Conservation (phyloP, 2,888 invertebrate species). For the Protodeltote pygarga region DNA sequence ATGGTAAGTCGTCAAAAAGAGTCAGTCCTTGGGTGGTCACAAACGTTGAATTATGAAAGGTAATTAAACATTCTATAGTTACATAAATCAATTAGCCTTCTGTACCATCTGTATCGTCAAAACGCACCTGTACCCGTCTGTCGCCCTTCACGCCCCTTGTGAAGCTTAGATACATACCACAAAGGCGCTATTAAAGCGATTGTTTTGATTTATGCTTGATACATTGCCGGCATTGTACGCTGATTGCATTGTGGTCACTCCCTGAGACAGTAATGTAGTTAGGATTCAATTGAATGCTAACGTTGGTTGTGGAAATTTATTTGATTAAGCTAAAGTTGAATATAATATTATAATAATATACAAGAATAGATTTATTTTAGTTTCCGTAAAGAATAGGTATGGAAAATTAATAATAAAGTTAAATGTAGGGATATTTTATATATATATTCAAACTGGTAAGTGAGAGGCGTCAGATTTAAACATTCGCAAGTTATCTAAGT, state of each 20-base stretch:
- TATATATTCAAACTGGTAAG: conserved; percentile 9
- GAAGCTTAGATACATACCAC: conserved; percentile 45
- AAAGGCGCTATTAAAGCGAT: conserved; percentile 27
- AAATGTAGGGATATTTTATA: no score
- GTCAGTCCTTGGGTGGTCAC: neutral
- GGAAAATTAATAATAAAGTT: no score
- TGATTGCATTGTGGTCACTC: conserved; percentile 26
- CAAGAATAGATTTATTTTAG: no score
- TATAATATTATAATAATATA: no score
- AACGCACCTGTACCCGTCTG: conserved; percentile 34
- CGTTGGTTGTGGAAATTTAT: conserved; percentile 40
- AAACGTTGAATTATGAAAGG: no score
- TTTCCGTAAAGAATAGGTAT: no score
- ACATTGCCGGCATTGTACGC: conserved; percentile 42
- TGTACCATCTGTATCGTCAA: conserved; percentile 4
- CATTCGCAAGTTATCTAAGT: no score
- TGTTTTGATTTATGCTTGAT: conserved; percentile 40
- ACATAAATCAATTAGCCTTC: conserved; percentile 1
- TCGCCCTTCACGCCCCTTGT: conserved; percentile 31
- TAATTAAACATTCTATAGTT: no score
- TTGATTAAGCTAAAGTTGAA: conserved; percentile 17
- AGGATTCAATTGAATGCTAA: conserved; percentile 33
- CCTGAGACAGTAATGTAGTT: conserved; percentile 31
- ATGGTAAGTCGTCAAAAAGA: no score
- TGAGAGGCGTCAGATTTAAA: neutral